Base-by-base conservation (phyloP, 2,113 vertebrate species). In the Anguilla rostrata region DNA sequence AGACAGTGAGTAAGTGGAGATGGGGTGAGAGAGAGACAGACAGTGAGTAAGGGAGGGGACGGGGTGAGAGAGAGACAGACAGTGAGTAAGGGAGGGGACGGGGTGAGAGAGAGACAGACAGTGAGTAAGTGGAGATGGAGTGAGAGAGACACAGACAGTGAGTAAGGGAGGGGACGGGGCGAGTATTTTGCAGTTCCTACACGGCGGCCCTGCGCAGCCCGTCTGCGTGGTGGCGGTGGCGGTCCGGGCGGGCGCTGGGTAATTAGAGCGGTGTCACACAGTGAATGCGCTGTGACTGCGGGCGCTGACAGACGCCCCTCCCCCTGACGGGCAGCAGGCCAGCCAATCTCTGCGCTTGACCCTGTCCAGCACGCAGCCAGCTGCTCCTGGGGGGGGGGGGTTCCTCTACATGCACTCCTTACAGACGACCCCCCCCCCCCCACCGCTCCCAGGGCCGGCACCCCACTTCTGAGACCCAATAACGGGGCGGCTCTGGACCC, bases 261-360 rank as follows among this genome's bases (percentile, higher is more conserved):
- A 97, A 97, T 97, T 96, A 97, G 96, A 96, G 95, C 95, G 93
- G 90, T 96, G 96, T 96, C 96, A 96, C 93, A 93, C 78, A 95
- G 95, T 94, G 97, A 97, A 97, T 97, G 95, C 82, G 92, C 94
- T 95, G 94, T 96, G 96, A 97, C 96, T 95, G 56, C 94, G 95
- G 78, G 46, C 79, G 80, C 66, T 78, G 89, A 82, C 93, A 18
- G 75, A 88, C 88, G 60, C 80, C 83, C 86, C 82, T 84, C 81
- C 53, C 34, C 15, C 49, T 66, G 60, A 66, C 26, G 60, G 60
- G 60, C 60, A 66, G 60, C 60, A 14, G 60, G 60, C 60, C 34
- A 66, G 60, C 60, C 71, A 12, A n/a, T 75, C 71, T 75, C 81
- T 82, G 71, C 83, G 84, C 91, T 78, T 0, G 18, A 89, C 87